Conservation (phyloP, 1,140 invertebrate species). For the Saccostrea glomerata region DNA sequence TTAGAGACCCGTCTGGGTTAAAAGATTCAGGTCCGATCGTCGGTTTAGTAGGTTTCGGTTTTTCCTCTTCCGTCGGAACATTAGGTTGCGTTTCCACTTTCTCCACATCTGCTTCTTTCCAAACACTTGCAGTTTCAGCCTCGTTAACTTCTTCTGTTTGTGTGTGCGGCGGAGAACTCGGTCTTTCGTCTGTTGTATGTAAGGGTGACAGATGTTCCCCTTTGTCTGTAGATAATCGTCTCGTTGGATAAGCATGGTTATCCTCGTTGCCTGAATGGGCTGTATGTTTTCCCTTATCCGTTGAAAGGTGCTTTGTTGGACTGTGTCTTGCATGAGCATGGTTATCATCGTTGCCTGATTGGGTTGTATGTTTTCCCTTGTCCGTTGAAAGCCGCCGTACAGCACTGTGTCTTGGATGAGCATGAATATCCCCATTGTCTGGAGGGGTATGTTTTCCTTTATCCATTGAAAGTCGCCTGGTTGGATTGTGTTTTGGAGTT, state of each 20-base stretch:
- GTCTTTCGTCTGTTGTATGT: background rate
- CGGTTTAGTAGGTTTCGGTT: background rate
- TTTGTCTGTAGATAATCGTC: background rate
- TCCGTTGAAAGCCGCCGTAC: background rate
- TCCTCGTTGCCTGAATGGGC: no score
- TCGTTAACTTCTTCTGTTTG: background rate
- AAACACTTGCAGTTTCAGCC: background rate
- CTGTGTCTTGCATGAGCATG: background rate
- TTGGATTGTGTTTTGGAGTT: background rate
- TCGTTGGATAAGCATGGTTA: no score
- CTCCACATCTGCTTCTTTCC: background rate
- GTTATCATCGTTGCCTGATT: background rate
- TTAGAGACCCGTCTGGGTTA: slow-evolving; percentile 48
- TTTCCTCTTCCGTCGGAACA: background rate
- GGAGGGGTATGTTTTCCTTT: background rate
- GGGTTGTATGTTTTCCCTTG: background rate
- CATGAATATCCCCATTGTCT: background rate
- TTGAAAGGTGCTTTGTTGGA: background rate
- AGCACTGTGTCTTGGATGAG: background rate
- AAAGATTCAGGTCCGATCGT: slow-evolving; percentile 40
- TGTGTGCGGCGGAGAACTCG: background rate
- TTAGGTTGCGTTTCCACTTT: background rate
- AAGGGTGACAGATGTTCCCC: background rate
- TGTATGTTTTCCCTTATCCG: background rate
- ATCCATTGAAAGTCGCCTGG: background rate